phyloP scores from a whole-genome alignment of 1,140 invertebrate genomes.

The Zaprionus gabonicus region DNA sequence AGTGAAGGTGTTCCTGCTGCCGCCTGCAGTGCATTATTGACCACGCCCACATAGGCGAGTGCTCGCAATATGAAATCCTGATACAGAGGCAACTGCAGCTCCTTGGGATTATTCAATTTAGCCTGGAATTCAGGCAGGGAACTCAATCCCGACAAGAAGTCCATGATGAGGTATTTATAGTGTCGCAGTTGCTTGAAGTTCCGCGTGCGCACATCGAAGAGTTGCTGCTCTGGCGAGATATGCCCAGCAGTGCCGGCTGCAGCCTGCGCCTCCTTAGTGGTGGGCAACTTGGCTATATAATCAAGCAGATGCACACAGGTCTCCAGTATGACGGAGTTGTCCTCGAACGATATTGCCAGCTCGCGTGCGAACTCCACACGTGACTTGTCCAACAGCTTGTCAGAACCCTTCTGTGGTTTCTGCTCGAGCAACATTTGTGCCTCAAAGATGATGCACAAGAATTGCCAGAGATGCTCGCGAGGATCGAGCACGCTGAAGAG shows the following conservation, averaged over 20 bases:
- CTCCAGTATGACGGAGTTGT: conserved; percentile 86
- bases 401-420: conserved; percentile 30
- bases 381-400: conserved; percentile 67
- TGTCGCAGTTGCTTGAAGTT: conserved; percentile 91
- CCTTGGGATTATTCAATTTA: conserved; percentile 85
- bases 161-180: conserved; percentile 91
- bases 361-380: conserved; percentile 62
- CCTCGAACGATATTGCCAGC: conserved; percentile 51
- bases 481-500: conserved; percentile 90
- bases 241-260: conserved; percentile 65
- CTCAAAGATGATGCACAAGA: conserved; percentile 89
- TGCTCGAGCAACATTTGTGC: conserved; percentile 86
- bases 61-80: conserved; percentile 89
- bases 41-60: conserved; percentile 88
- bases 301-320: conserved; percentile 88
- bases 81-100: conserved; percentile 84
- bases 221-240: conserved; percentile 82
- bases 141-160: conserved; percentile 89
- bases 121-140: conserved; percentile 88
- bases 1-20: conserved; percentile 82
- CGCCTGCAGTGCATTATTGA: conserved; percentile 85
- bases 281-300: conserved; percentile 84
- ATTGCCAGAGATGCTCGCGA: conserved; percentile 91
- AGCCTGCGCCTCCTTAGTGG: conserved; percentile 20
- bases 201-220: conserved; percentile 89